Percentiles rank a stretch among this genome's conserved stretches.
These are phyloP conservation scores for Myzus persicae DNA, from an alignment of 1,140 invertebrate genomes.

Conservation along the genomic window DNA sequence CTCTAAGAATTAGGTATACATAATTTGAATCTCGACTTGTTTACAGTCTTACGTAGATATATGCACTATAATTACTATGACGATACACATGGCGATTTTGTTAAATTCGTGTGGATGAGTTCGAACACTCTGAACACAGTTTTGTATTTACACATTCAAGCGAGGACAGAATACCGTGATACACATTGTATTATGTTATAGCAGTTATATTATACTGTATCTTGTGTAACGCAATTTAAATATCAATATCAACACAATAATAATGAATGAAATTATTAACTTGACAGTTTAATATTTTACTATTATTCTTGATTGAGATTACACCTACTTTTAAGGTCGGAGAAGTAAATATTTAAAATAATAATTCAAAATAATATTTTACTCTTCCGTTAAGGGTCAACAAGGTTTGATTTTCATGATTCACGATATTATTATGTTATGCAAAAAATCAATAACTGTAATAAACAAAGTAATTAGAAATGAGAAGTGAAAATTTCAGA, in stretches of 20 bases:
- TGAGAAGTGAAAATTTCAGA: no score
- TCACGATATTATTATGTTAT: background rate
- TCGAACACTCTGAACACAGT: background rate
- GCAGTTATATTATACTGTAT: background rate
- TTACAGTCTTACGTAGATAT: background rate
- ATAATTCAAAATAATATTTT: background rate
- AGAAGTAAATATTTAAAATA: no score
- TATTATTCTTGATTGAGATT: background rate
- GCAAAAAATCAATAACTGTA: background rate
- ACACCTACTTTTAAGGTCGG: no score
- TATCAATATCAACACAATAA: background rate
- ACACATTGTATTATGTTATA: background rate
- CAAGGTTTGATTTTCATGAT: background rate
- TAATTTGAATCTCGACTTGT: background rate
- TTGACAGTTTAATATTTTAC: background rate
- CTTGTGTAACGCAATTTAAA: background rate
- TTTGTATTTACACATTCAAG: background rate
- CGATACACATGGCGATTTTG: background rate
- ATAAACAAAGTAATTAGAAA: background rate
- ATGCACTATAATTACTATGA: background rate
- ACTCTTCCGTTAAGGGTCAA: background rate
- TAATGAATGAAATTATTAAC: background rate
- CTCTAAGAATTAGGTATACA: background rate
- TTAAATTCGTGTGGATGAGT: background rate
- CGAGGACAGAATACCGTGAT: background rate